Evolutionary conservation across 2,888 invertebrate species (phyloP).

Genomic region (Alloplasta piceator): DNA sequence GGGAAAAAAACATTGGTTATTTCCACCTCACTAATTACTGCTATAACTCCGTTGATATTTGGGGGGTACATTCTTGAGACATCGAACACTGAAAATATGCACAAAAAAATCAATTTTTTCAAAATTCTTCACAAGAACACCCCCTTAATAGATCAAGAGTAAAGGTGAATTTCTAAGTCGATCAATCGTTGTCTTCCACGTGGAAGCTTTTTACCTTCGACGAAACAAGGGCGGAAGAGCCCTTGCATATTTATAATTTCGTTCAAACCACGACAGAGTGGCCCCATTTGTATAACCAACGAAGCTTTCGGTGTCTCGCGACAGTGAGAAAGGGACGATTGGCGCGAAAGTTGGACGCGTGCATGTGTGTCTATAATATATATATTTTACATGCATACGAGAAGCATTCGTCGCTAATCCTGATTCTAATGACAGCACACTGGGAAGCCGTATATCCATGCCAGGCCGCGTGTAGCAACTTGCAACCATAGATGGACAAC

Average conservation of each 20-base stretch:
- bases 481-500: constrained; percentile 67
- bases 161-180: too few relatives aligned
- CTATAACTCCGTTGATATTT: too few relatives aligned
- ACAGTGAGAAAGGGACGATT: constrained; percentile 20
- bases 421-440: constrained; percentile 80
- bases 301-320: constrained; percentile 5
- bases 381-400: constrained; percentile 54
- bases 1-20: too few relatives aligned
- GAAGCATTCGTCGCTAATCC: constrained; percentile 74
- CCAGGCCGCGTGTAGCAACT: constrained; percentile 69
- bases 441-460: constrained; percentile 79
- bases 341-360: constrained; percentile 6
- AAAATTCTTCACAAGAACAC: too few relatives aligned
- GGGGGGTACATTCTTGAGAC: too few relatives aligned
- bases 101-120: too few relatives aligned
- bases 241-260: neutral
- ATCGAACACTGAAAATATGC: too few relatives aligned
- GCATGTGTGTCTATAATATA: constrained; percentile 12
- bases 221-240: too few relatives aligned
- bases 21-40: too few relatives aligned
- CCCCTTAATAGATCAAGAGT: too few relatives aligned
- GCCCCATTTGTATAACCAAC: constrained; percentile 20
- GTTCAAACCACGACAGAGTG: constrained; percentile 11
- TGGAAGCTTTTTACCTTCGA: too few relatives aligned
- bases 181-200: too few relatives aligned